Base-by-base conservation (phyloP, 2,797 vertebrate genomes). In the Phaenicophaeus curvirostris region DNA sequence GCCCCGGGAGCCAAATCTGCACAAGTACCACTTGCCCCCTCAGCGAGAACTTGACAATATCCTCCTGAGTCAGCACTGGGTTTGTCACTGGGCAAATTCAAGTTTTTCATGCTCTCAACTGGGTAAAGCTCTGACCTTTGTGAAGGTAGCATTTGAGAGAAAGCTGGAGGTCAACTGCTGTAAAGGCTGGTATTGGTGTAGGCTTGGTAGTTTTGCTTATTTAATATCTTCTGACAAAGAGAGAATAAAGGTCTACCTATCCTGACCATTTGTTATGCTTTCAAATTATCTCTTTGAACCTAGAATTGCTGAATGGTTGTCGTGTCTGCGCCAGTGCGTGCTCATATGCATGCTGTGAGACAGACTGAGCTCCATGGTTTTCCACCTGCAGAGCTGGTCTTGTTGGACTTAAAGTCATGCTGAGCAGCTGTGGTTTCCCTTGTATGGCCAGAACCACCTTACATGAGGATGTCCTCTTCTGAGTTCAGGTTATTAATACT, bases 21-120 rank as follows among this genome's bases (percentile, higher is more conserved):
- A 58, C 13, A 63, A 94, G 59, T 63, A 85, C 31, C 30, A 16
- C 53, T 89, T 54, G 23, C 13, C 50, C 35, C 20, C 9, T 54
- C 35, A 90, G 77, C 24, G 39, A 94, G 80, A 85, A 27, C 61
- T 93, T 91, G 90, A 77, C 81, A 92, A 35, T 54, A 10, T 15
- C 18, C 18, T 96, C 50, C 50, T 28, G 72, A 77, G 39, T 92
- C 81, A 81, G 75, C 91, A 94, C 11, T 57, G 81, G 77, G 39
- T 89, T 95, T 87, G 69, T 65, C 93, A 85, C 44, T 77, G 87
- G 93, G 59, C 57, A 55, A 37, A 44, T 44, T 63, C 39, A 65
- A 37, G 69, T 95, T 78, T 9, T 85, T 82, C 76, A 20, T 9
- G 58, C 73, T 92, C 81, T 87, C 76, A 93, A 12, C 31, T 62